Evolutionary conservation across 2,113 vertebrate genomes (phyloP).

Genomic region (Megalops atlanticus): DNA sequence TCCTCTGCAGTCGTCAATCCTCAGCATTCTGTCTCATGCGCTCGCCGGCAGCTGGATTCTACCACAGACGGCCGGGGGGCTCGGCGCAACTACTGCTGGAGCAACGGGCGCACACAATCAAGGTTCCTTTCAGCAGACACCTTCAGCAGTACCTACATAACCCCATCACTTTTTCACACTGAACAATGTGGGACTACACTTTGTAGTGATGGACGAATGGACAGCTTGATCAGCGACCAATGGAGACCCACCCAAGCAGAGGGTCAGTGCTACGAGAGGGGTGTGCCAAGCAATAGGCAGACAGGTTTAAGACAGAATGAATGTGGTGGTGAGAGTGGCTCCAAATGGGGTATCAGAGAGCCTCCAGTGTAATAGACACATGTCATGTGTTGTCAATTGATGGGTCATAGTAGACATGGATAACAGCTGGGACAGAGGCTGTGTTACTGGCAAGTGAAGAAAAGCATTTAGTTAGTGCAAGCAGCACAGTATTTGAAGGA

Average conservation of each 20-base stretch:
- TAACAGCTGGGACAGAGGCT: too few relatives aligned
- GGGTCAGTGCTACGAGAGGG: neutral
- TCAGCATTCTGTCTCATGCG: conserved; percentile 45
- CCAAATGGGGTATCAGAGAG: neutral
- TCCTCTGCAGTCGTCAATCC: conserved; percentile 59
- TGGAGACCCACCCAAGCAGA: neutral
- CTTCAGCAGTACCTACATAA: conserved; percentile 29
- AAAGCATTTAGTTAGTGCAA: neutral
- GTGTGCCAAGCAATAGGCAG: neutral
- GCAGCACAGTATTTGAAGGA: neutral
- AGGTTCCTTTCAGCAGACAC: conserved; percentile 64
- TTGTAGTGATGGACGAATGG: neutral
- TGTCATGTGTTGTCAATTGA: too few relatives aligned
- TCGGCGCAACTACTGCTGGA: conserved; percentile 31
- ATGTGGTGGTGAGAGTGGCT: too few relatives aligned
- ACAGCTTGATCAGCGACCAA: neutral
- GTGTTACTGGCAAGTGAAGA: too few relatives aligned
- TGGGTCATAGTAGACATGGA: conserved; percentile 11
- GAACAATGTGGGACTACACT: neutral
- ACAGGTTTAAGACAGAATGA: neutral
- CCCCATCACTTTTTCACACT: neutral
- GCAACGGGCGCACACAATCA: conserved; percentile 56
- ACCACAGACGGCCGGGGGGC: conserved; percentile 35
- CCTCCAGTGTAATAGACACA: too few relatives aligned
- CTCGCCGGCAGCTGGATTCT: conserved; percentile 36